Conservation (phyloP, 2,797 vertebrate species). For the Gymnothorax javanicus region DNA sequence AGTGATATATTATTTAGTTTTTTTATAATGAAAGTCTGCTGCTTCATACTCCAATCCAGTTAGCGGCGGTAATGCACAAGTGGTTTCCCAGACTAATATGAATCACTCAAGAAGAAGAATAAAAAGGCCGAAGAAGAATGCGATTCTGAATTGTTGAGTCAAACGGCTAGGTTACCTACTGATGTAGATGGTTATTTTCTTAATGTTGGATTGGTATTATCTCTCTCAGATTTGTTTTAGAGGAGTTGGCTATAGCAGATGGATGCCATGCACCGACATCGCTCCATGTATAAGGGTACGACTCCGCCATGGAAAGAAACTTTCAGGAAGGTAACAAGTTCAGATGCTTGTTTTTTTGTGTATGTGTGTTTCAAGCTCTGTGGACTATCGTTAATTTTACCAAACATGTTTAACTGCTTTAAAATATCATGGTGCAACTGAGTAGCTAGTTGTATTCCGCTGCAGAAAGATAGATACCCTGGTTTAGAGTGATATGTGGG, state of each 20-base stretch:
- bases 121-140: no score
- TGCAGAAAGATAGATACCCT: neutral
- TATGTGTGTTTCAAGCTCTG: neutral
- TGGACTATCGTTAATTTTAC: neutral
- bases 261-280: constrained; percentile 69
- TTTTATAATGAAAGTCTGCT: no score
- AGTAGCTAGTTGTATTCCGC: neutral
- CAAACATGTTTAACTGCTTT: neutral
- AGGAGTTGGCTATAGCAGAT: constrained; percentile 44
- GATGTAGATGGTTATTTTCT: no score
- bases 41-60: no score
- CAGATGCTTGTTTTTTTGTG: neutral
- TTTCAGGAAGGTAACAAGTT: constrained; percentile 63
- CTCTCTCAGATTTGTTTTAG: neutral
- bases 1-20: no score
- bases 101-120: no score
- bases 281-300: constrained; percentile 72
- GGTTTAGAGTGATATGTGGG: neutral
- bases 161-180: no score
- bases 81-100: no score
- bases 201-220: neutral
- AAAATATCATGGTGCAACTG: neutral
- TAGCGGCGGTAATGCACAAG: no score
- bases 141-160: no score
- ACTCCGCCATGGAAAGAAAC: constrained; percentile 79